Evolutionary conservation across 30 jellyfish, hydroid and myxozoan genomes (phyloP).

Genomic region (Aurelia aurita): DNA sequence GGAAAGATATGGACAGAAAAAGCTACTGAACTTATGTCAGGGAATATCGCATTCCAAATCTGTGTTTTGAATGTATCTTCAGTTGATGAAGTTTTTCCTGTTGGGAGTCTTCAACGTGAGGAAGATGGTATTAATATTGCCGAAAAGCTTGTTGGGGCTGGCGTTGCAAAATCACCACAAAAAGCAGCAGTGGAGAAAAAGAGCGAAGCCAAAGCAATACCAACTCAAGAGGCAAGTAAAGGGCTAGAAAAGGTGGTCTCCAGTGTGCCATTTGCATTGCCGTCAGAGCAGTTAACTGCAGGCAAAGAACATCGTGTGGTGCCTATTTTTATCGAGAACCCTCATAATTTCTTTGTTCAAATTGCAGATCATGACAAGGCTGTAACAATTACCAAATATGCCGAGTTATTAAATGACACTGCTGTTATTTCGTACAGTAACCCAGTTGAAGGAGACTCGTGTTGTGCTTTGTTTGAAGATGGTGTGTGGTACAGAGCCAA

Average conservation of each 20-base stretch:
- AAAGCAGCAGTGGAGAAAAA: background rate
- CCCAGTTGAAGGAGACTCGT: conserved; percentile 38
- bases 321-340: conserved; percentile 59
- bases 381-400: conserved; percentile 31
- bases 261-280: conserved; percentile 1
- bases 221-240: background rate
- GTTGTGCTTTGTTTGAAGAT: conserved; percentile 56
- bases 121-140: conserved; percentile 17
- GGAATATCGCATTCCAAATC: conserved; percentile 12
- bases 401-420: background rate
- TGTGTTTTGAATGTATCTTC: conserved; percentile 13
- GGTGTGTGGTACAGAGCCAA: conserved; percentile 79
- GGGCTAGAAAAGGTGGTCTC: background rate
- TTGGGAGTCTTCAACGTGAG: conserved; percentile 24
- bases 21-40: conserved; percentile 24
- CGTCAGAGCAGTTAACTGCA: background rate
- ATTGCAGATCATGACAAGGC: conserved; percentile 42
- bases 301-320: conserved; percentile 30
- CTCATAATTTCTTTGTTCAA: conserved; percentile 48
- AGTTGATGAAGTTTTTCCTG: background rate
- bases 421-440: background rate
- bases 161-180: background rate
- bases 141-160: conserved; percentile 30
- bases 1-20: conserved; percentile 4
- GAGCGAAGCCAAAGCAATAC: background rate